Conservation (phyloP, 2,113 vertebrate species). For the Charadrius vociferus region DNA sequence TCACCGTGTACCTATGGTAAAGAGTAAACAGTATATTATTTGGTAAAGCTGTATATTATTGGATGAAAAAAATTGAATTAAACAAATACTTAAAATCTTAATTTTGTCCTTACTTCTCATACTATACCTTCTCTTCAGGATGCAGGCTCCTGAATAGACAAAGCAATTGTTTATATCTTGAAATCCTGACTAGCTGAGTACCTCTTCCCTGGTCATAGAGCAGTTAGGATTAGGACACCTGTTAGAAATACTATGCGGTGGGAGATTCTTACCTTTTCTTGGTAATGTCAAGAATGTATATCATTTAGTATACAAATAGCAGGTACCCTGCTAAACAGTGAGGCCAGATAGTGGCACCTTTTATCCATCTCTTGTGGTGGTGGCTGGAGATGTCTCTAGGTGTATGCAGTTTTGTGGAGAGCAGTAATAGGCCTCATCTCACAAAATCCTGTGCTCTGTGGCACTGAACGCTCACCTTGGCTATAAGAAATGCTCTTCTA, state of each 20-base stretch:
- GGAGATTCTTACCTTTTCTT: background rate
- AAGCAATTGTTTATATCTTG: background rate
- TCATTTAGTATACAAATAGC: background rate
- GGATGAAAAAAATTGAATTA: background rate
- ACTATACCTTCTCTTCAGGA: background rate
- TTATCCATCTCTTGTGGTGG: background rate
- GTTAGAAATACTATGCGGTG: background rate
- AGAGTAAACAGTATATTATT: background rate
- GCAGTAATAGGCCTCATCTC: background rate
- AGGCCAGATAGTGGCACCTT: background rate
- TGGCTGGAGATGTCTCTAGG: background rate
- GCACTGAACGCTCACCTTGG: background rate
- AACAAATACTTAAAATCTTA: background rate
- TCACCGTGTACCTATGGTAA: background rate
- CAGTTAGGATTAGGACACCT: background rate
- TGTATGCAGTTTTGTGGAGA: background rate
- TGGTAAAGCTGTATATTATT: background rate
- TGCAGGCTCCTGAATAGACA: background rate
- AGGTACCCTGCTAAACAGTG: background rate
- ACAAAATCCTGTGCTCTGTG: background rate
- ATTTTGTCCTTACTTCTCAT: background rate
- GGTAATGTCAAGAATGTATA: background rate
- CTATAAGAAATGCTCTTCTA: background rate
- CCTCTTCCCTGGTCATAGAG: background rate
- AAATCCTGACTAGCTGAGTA: background rate